A percentile compares a stretch with the other conserved stretches of the same genome.
These are phyloP conservation scores for Tetheella fluctuosa DNA, from an alignment of 2,888 invertebrate species.

Conservation along the genomic window DNA sequence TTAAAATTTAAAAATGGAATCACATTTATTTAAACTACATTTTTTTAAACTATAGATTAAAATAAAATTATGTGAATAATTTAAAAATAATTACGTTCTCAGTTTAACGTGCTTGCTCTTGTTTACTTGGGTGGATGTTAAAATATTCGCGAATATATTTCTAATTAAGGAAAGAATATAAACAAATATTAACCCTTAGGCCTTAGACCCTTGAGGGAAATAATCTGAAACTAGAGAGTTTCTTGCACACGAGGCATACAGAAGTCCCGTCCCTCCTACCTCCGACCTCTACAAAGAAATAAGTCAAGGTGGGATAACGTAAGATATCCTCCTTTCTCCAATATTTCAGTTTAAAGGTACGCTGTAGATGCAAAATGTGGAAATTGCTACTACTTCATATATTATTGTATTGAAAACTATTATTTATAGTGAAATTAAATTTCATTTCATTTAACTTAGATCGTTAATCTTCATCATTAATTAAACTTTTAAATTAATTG, in stretches of 20 bases:
- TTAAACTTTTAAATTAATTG: not conserved
- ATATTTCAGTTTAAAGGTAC: not conserved
- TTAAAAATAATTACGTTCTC: not conserved
- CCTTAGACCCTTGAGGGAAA: not conserved
- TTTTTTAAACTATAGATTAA: too few relatives aligned
- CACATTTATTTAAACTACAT: too few relatives aligned
- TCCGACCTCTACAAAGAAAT: not conserved
- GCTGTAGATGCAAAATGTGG: not conserved
- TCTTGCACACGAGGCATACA: not conserved
- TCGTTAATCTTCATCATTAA: not conserved
- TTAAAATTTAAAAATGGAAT: too few relatives aligned
- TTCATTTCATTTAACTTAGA: not conserved
- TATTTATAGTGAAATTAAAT: not conserved
- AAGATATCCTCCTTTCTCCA: not conserved
- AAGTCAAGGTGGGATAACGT: not conserved
- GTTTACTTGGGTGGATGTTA: too few relatives aligned
- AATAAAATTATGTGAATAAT: too few relatives aligned
- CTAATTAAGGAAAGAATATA: too few relatives aligned
- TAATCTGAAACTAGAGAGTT: not conserved
- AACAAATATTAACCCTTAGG: not conserved
- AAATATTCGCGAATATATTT: too few relatives aligned
- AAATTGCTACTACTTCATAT: too few relatives aligned
- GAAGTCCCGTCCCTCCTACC: not conserved
- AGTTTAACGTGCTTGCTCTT: not conserved
- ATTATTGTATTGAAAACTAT: not conserved